A percentile compares a stretch with the other conserved stretches of the same genome.
Conservation (phyloP, 2,888 invertebrate genomes). For the Hirtodrosophila trivittata region DNA sequence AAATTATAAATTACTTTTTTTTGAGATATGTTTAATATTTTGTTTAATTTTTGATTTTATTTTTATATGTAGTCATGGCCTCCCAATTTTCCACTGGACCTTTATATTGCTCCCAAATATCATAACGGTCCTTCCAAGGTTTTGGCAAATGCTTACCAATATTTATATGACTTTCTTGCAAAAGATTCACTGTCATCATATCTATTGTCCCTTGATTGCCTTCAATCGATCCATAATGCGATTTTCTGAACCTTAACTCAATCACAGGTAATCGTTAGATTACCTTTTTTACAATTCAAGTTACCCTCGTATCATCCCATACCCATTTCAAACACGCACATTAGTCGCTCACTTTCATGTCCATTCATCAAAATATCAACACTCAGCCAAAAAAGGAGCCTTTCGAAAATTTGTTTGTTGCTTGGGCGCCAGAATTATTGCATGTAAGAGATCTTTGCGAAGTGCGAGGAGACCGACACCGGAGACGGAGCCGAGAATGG, state of each 20-base stretch:
- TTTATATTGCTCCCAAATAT: too few species aligned
- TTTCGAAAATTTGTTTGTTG: conserved; percentile 61
- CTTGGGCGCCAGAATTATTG: conserved; percentile 56
- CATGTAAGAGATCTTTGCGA: conserved; percentile 54
- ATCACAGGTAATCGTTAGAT: conserved; percentile 30
- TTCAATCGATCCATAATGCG: too few species aligned
- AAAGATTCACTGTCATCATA: too few species aligned
- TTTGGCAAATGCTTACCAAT: too few species aligned
- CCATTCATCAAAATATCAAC: conserved; percentile 71
- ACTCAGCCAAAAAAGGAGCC: conserved; percentile 66
- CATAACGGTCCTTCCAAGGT: too few species aligned
- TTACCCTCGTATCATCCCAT: conserved; percentile 14
- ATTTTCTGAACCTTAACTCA: background rate
- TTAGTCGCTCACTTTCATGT: conserved; percentile 38
- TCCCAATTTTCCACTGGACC: too few species aligned
- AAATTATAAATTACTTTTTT: too few species aligned
- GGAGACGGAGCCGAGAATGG: conserved; percentile 30
- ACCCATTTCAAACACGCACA: background rate
- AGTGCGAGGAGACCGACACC: conserved; percentile 34
- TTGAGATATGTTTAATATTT: too few species aligned
- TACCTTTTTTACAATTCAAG: conserved; percentile 13
- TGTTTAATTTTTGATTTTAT: too few species aligned
- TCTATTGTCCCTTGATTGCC: too few species aligned
- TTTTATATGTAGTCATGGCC: too few species aligned
- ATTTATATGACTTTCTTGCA: too few species aligned